Evolutionary conservation across 2,113 vertebrate genomes (phyloP).

Genomic region (Proterorhinus semilunaris): DNA sequence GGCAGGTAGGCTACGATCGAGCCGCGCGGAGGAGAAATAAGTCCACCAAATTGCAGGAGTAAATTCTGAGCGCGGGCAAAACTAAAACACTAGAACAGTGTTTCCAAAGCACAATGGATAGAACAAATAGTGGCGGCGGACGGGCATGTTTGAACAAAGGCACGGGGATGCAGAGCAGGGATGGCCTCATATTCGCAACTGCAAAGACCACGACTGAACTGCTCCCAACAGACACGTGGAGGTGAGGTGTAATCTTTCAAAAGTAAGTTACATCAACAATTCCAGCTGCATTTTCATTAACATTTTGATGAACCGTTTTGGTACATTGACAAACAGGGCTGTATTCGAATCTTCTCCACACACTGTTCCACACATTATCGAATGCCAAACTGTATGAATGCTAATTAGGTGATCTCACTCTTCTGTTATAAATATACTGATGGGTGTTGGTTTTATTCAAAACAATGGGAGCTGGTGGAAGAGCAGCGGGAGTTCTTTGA

Average conservation of each 20-base stretch:
- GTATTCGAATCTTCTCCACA: not conserved
- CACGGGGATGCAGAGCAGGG: not conserved
- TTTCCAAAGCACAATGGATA: conserved; percentile 4
- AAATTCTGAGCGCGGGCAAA: not conserved
- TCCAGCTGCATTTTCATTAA: too few species aligned
- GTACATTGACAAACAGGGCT: too few species aligned
- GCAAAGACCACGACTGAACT: not conserved
- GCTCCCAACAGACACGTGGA: not conserved
- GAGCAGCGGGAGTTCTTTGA: not conserved
- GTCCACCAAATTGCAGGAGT: conserved; percentile 6
- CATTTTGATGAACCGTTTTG: too few species aligned
- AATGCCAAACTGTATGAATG: not conserved
- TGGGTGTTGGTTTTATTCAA: conserved; percentile 1
- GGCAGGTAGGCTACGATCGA: not conserved
- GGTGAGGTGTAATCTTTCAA: too few species aligned
- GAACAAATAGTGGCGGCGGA: not conserved
- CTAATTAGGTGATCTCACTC: not conserved
- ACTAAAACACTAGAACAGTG: not conserved
- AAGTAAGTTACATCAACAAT: too few species aligned
- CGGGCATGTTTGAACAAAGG: not conserved
- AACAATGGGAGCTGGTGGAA: not conserved
- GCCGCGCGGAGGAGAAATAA: not conserved
- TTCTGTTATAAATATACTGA: not conserved
- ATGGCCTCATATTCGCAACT: not conserved
- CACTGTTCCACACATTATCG: too few species aligned